These are phyloP conservation scores for Tachina fera DNA, from an alignment of 2,888 invertebrate genomes.

Conservation along the genomic window DNA sequence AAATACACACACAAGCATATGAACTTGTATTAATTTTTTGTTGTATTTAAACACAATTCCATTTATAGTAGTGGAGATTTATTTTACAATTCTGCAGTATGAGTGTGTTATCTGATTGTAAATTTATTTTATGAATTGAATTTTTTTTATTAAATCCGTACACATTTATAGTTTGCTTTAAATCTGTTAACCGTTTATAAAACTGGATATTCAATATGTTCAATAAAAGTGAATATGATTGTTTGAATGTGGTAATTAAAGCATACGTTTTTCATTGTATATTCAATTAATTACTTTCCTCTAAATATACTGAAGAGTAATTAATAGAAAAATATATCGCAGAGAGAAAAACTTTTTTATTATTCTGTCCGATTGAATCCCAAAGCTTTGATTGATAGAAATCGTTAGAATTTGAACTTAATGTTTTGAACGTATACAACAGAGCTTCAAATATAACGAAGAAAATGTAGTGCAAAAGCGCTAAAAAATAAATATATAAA, in stretches of 20 bases:
- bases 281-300: conserved; percentile 12
- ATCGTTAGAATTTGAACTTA: not conserved
- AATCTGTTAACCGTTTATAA: not conserved
- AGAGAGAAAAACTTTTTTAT: not conserved
- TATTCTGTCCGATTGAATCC: not conserved
- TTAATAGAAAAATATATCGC: conserved; percentile 17
- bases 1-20: not conserved
- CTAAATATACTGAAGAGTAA: not conserved
- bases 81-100: not conserved
- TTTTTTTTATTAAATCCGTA: not conserved
- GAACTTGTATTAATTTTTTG: conserved; percentile 17
- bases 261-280: not conserved
- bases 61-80: not conserved
- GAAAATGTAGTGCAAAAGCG: too few species aligned
- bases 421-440: not conserved
- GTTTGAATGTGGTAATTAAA: not conserved
- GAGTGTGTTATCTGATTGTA: not conserved
- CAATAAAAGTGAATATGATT: not conserved
- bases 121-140: conserved; percentile 8
- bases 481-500: not conserved
- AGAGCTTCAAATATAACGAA: too few species aligned
- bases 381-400: not conserved
- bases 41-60: conserved; percentile 14
- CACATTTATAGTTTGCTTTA: not conserved
- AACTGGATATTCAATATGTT: not conserved